A percentile compares a stretch with the other conserved stretches of the same genome.
Evolutionary conservation across 1,140 invertebrate genomes (phyloP).

Genomic region (Aphaenogaster rudis): DNA sequence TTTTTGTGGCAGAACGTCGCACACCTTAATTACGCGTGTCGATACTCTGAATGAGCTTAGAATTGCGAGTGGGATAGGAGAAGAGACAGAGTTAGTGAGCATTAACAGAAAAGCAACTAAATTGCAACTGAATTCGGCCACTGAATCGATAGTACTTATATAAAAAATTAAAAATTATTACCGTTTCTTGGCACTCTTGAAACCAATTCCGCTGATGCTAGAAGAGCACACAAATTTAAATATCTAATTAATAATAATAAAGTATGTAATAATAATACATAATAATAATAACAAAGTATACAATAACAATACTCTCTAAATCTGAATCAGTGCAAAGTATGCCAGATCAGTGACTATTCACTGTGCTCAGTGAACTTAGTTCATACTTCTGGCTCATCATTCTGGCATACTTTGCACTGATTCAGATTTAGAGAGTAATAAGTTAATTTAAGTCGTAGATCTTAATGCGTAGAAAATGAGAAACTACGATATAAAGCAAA

Average conservation of each 20-base stretch:
- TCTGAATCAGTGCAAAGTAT: no score
- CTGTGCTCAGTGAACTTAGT: no score
- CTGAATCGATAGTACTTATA: background rate
- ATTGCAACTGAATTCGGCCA: background rate
- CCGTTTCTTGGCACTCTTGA: background rate
- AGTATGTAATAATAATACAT: no score
- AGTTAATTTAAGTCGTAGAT: background rate
- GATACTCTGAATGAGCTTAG: background rate
- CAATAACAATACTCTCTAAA: background rate
- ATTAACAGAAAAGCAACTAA: background rate
- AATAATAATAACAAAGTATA: background rate
- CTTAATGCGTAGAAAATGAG: background rate
- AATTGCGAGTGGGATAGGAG: background rate
- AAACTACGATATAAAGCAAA: background rate
- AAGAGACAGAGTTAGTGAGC: background rate
- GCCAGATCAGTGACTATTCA: no score
- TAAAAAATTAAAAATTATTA: conserved; percentile 13
- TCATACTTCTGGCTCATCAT: no score
- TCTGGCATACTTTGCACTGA: no score
- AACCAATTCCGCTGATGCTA: background rate
- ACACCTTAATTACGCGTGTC: background rate
- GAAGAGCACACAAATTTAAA: background rate
- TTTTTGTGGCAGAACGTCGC: background rate
- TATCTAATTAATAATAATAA: background rate
- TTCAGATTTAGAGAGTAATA: no score